These are phyloP conservation scores for Mormyrops attenuatus DNA, from an alignment of 2,797 vertebrate genomes.

Conservation along the genomic window DNA sequence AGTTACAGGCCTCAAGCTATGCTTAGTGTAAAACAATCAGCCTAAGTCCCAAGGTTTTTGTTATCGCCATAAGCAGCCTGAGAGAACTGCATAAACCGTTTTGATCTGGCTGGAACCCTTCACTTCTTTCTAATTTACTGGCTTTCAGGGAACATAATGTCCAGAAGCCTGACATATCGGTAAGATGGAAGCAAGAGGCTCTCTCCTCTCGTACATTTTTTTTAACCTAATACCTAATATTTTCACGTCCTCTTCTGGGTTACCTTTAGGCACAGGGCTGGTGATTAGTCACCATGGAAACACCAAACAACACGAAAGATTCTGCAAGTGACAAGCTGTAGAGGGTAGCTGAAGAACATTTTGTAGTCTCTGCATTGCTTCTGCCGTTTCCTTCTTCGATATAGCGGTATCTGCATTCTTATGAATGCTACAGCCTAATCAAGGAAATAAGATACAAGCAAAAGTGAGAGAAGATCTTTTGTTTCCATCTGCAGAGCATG, in stretches of 20 bases:
- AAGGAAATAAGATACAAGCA: neutral
- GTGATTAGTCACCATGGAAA: conserved; percentile 9
- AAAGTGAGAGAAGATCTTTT: neutral
- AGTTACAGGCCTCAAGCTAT: neutral
- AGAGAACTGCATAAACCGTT: neutral
- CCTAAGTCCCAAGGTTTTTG: neutral
- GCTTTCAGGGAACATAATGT: neutral
- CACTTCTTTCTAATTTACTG: neutral
- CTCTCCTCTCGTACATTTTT: neutral
- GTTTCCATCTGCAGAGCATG: conserved; percentile 70
- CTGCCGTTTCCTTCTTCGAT: neutral
- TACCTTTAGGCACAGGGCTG: neutral
- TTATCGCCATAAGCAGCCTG: neutral
- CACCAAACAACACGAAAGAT: neutral
- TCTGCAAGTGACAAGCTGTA: neutral
- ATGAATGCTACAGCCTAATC: neutral
- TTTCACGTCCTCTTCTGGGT: neutral
- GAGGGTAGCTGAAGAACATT: neutral
- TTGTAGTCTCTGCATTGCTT: neutral
- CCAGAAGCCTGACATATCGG: neutral
- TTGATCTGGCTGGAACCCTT: neutral
- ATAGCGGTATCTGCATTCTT: neutral
- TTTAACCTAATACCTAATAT: neutral
- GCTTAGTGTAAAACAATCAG: neutral
- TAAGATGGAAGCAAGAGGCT: neutral